These are phyloP conservation scores for Anaspis maculata DNA, from an alignment of 2,888 invertebrate genomes.

Conservation along the genomic window DNA sequence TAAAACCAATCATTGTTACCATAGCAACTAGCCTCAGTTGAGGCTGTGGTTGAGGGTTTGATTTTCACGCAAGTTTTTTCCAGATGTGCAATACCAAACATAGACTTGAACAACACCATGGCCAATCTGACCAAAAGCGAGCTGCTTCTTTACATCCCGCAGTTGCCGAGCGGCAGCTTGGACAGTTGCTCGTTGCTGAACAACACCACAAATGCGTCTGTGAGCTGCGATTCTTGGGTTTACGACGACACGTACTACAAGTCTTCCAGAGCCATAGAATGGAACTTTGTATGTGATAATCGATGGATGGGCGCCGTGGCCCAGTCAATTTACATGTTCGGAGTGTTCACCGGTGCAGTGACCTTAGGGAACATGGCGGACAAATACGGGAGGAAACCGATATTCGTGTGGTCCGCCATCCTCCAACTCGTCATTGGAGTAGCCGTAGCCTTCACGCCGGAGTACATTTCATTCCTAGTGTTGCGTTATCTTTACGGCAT, in stretches of 20 bases:
- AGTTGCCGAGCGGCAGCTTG: constrained; percentile 45
- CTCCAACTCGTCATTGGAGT: constrained; percentile 62
- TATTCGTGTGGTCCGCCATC: constrained; percentile 69
- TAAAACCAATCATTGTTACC: too few relatives aligned
- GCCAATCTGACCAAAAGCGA: constrained; percentile 44
- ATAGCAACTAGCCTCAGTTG: too few relatives aligned
- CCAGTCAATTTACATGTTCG: constrained; percentile 74
- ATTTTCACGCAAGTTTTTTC: constrained; percentile 5
- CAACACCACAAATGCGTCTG: constrained; percentile 31
- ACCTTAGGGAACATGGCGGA: constrained; percentile 72
- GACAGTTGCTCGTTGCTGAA: constrained; percentile 56
- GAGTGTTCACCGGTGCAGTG: constrained; percentile 72
- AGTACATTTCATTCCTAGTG: constrained; percentile 64
- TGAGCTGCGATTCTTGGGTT: constrained; percentile 52
- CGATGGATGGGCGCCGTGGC: constrained; percentile 77
- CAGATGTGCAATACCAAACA: constrained; percentile 51
- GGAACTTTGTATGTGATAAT: constrained; percentile 69
- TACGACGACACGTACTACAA: constrained; percentile 66
- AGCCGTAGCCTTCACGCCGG: constrained; percentile 64
- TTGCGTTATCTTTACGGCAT: constrained; percentile 50
- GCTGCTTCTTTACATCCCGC: constrained; percentile 50
- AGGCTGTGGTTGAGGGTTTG: too few relatives aligned
- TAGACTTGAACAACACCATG: constrained; percentile 48
- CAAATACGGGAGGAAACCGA: constrained; percentile 64
- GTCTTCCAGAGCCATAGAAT: constrained; percentile 70